phyloP scores from a whole-genome alignment of 2,113 vertebrate genomes.

The Mungos mungo region DNA sequence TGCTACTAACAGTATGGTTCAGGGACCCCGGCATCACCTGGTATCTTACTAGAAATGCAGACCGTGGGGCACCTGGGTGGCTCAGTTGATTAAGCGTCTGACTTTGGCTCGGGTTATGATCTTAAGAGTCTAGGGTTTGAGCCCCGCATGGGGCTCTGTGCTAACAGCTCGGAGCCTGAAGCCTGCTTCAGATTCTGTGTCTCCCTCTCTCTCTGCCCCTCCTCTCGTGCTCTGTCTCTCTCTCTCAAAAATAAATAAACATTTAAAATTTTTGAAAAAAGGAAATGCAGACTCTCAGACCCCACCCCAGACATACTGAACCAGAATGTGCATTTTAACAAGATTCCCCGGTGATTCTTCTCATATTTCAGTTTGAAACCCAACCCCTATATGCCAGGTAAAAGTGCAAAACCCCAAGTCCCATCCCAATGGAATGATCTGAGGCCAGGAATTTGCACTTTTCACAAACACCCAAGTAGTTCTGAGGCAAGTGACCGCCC shows the following conservation, averaged over 20 bases:
- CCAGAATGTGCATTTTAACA: background rate
- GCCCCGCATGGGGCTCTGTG: no score
- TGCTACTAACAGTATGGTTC: background rate
- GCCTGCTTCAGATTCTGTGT: no score
- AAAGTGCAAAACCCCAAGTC: background rate
- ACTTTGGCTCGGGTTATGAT: no score
- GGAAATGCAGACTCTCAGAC: background rate
- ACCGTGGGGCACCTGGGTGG: background rate
- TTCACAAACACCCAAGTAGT: background rate
- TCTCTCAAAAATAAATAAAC: no score
- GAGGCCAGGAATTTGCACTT: background rate
- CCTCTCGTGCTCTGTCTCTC: no score
- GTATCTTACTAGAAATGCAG: background rate
- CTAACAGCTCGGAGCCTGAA: no score
- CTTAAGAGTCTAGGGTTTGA: no score
- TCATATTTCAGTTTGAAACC: background rate
- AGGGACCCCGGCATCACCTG: background rate
- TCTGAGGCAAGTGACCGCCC: background rate
- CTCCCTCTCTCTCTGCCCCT: no score
- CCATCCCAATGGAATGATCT: background rate
- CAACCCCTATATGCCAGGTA: background rate
- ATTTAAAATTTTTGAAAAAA: no score
- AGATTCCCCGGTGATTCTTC: background rate
- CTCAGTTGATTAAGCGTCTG: no score
- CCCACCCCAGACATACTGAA: background rate